Conservation (phyloP, 2,797 vertebrate genomes). For the Capromys pilorides region DNA sequence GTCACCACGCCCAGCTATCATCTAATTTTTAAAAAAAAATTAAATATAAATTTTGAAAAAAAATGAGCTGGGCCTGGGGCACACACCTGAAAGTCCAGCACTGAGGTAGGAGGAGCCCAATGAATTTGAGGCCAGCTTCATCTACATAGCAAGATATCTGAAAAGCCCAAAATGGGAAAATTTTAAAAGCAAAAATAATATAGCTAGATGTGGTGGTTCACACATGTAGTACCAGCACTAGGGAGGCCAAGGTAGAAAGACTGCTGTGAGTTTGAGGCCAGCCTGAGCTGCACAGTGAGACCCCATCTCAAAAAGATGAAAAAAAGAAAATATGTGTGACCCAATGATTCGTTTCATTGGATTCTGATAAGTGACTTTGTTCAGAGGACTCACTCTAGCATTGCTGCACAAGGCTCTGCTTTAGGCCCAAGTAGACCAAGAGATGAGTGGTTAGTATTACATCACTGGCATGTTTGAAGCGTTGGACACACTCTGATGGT, state of each 20-base stretch:
- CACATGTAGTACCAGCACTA: not conserved
- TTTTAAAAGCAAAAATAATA: not conserved
- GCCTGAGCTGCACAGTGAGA: too few species aligned
- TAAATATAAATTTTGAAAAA: not conserved
- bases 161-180: not conserved
- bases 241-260: too few species aligned
- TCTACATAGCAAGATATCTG: not conserved
- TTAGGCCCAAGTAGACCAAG: constrained; percentile 2
- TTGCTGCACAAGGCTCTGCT: not conserved
- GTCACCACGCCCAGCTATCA: too few species aligned
- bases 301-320: not conserved
- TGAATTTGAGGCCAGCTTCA: not conserved
- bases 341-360: not conserved
- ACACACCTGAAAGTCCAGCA: not conserved
- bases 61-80: not conserved
- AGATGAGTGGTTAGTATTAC: constrained; percentile 4
- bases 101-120: not conserved
- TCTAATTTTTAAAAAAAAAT: not conserved
- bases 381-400: not conserved
- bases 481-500: constrained; percentile 10
- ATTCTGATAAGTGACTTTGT: constrained; percentile 31
- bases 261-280: too few species aligned
- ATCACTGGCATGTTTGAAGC: not conserved
- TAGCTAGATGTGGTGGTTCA: not conserved
- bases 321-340: not conserved